Conservation (phyloP, 2,888 invertebrate species). For the Brachyptera risi region DNA sequence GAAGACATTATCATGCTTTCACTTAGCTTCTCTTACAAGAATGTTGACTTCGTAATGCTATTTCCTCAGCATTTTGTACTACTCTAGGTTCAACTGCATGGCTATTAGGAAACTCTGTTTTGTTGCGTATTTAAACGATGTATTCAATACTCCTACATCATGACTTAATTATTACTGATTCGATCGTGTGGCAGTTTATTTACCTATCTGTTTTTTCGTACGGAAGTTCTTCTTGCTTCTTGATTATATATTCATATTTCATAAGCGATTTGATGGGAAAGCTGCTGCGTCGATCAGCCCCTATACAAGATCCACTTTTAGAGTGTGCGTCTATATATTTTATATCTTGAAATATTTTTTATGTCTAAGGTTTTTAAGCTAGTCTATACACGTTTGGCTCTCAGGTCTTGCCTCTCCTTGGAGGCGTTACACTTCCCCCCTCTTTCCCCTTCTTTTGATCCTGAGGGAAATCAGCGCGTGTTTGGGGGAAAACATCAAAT, state of each 20-base stretch:
- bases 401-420: neutral
- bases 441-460: neutral
- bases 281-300: too few species aligned
- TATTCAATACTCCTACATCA: too few species aligned
- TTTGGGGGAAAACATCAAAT: neutral
- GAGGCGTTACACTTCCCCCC: neutral
- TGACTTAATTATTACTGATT: too few species aligned
- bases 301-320: neutral
- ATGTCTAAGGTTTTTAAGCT: neutral
- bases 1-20: too few species aligned
- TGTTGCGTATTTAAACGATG: too few species aligned
- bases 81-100: too few species aligned
- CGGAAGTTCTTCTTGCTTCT: neutral
- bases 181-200: neutral
- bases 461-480: constrained; percentile 7
- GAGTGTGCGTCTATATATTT: neutral
- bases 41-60: too few species aligned
- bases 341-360: neutral
- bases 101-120: too few species aligned
- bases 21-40: too few species aligned
- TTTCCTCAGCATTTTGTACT: too few species aligned
- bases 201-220: neutral
- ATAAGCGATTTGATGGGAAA: neutral
- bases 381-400: neutral
- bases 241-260: neutral